Evolutionary conservation across 2,888 invertebrate species (phyloP).

Genomic region (Sminthurinus aureus): DNA sequence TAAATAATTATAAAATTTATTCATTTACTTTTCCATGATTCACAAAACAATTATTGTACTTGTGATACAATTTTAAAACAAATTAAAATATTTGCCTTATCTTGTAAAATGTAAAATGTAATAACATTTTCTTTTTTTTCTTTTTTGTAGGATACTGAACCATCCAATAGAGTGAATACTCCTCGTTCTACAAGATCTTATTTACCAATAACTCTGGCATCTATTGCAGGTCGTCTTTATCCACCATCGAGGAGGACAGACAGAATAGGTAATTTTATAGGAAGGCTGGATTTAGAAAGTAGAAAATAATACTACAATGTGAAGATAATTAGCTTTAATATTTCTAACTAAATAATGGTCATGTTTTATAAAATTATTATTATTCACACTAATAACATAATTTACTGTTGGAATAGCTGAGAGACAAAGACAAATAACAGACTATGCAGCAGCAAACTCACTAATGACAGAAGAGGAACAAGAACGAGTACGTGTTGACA

Average conservation of each 20-base stretch:
- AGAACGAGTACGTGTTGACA: conserved; percentile 31
- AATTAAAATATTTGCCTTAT: too few species aligned
- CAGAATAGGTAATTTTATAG: conserved; percentile 22
- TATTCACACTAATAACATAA: too few species aligned
- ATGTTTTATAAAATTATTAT: too few species aligned
- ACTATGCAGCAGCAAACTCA: conserved; percentile 30
- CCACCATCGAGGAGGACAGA: conserved; percentile 29
- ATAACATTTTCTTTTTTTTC: neutral
- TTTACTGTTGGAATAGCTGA: conserved; percentile 16
- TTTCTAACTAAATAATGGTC: neutral
- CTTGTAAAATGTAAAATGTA: too few species aligned
- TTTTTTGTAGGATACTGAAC: conserved; percentile 33
- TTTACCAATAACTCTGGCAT: conserved; percentile 56
- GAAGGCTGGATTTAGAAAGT: neutral
- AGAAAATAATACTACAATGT: too few species aligned
- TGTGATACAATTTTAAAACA: too few species aligned
- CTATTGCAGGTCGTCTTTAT: conserved; percentile 55
- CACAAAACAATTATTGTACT: too few species aligned
- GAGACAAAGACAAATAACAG: conserved; percentile 27
- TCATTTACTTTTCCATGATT: too few species aligned
- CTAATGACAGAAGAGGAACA: conserved; percentile 36
- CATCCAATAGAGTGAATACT: conserved; percentile 19
- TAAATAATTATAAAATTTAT: neutral
- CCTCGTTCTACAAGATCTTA: conserved; percentile 44
- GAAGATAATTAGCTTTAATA: too few species aligned